These are phyloP conservation scores for Neoitamus cyanurus DNA, from an alignment of 2,888 invertebrate genomes.

Conservation along the genomic window DNA sequence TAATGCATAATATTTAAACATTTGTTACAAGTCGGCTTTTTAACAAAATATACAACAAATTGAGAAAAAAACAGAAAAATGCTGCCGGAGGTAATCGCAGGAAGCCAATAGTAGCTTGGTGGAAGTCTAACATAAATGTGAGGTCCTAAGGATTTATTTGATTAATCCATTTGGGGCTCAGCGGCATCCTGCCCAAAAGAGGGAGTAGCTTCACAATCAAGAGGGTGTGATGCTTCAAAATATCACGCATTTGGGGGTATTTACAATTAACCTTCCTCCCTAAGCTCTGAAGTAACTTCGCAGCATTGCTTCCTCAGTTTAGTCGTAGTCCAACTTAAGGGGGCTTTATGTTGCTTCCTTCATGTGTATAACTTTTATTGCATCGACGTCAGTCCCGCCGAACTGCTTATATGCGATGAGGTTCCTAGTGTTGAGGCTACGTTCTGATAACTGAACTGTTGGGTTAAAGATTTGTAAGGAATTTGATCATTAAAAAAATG, in stretches of 20 bases:
- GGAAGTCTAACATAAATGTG: background rate
- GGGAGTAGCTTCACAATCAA: conserved; percentile 7
- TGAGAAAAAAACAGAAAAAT: background rate
- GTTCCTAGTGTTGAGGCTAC: conserved; percentile 74
- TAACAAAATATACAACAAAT: conserved; percentile 32
- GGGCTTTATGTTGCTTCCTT: background rate
- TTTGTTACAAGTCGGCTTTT: conserved; percentile 10
- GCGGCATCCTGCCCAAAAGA: background rate
- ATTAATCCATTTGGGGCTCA: background rate
- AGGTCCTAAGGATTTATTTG: background rate
- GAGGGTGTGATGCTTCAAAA: conserved; percentile 20
- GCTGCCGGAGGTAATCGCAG: background rate
- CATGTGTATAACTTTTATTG: conserved; percentile 60
- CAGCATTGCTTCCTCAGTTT: background rate
- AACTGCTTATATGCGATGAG: conserved; percentile 73
- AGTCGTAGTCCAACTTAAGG: background rate
- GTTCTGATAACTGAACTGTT: conserved; percentile 86
- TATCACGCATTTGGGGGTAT: conserved; percentile 14
- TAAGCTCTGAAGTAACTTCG: background rate
- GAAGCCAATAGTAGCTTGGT: background rate
- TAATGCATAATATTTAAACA: conserved; percentile 8
- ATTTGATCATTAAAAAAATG: background rate
- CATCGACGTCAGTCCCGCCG: conserved; percentile 67
- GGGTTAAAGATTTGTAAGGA: background rate
- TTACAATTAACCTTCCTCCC: conserved; percentile 4